phyloP scores from a whole-genome alignment of 92 coral and sea anemone genomes.

The Epizoanthus scotinus region DNA sequence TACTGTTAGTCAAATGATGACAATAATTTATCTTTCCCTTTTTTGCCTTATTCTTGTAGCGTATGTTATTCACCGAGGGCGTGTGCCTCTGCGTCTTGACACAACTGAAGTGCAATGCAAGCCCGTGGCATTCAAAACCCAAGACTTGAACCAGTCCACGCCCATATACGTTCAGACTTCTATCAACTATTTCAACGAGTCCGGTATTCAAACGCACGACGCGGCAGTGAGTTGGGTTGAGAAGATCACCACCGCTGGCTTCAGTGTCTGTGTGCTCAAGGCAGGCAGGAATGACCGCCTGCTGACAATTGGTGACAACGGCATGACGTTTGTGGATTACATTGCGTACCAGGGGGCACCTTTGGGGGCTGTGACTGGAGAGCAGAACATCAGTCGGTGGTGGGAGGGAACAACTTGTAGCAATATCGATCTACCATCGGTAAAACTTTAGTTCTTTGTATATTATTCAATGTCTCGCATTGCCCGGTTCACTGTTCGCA shows the following conservation, averaged over 20 bases:
- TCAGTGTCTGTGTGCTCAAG: conserved; percentile 69
- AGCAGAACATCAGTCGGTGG: conserved; percentile 64
- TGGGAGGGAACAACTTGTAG: conserved; percentile 85
- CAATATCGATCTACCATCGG: conserved; percentile 57
- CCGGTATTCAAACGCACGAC: conserved; percentile 60
- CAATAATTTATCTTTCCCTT: no score
- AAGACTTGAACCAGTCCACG: conserved; percentile 40
- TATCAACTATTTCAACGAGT: conserved; percentile 69
- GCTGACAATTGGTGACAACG: conserved; percentile 59
- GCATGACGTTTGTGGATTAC: conserved; percentile 71
- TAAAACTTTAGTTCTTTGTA: neutral
- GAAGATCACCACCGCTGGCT: conserved; percentile 49
- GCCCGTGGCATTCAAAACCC: conserved; percentile 34
- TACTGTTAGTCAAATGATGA: no score
- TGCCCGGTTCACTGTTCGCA: no score
- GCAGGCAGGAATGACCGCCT: conserved; percentile 76
- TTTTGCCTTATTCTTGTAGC: conserved; percentile 41
- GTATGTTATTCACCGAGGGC: conserved; percentile 65
- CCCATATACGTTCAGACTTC: conserved; percentile 47
- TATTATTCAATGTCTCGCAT: no score
- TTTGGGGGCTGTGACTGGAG: conserved; percentile 74
- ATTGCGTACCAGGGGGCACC: conserved; percentile 78
- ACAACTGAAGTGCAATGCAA: conserved; percentile 66
- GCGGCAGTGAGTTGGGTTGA: conserved; percentile 85
- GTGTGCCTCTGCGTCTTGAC: conserved; percentile 56